A percentile compares a stretch with the other conserved stretches of the same genome.
Evolutionary conservation across 2,888 invertebrate species (phyloP).

Genomic region (Acholoe squamosa): DNA sequence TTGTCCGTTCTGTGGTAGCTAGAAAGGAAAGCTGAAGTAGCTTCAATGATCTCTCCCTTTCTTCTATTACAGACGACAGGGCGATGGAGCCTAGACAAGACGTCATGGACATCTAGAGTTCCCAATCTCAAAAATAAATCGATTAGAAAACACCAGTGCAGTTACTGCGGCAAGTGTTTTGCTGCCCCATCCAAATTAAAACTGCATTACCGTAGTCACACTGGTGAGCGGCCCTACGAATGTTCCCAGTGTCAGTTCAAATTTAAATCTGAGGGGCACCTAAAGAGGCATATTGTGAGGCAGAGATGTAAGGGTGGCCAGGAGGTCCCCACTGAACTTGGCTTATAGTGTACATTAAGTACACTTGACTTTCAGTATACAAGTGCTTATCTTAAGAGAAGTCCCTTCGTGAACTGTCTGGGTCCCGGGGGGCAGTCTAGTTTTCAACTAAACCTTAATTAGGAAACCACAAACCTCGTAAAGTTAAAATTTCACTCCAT

Average conservation of each 20-base stretch:
- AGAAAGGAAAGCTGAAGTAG: neutral
- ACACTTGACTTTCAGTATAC: neutral
- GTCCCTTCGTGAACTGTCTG: too few species aligned
- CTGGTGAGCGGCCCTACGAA: conserved; percentile 42
- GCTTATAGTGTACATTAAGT: neutral
- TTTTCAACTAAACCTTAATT: too few species aligned
- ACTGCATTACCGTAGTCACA: conserved; percentile 27
- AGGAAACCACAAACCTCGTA: too few species aligned
- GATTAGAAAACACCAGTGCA: conserved; percentile 22
- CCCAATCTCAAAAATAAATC: neutral
- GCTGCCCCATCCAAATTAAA: conserved; percentile 30
- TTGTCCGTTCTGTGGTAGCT: too few species aligned
- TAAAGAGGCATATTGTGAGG: conserved; percentile 18
- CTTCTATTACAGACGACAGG: conserved; percentile 20
- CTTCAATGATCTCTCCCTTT: neutral
- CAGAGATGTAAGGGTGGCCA: conserved; percentile 13
- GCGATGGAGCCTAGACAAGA: conserved; percentile 10
- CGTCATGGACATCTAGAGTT: neutral
- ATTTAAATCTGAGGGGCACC: neutral
- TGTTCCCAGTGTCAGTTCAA: conserved; percentile 14
- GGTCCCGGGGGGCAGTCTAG: too few species aligned
- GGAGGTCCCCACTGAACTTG: neutral
- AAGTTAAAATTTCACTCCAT: too few species aligned
- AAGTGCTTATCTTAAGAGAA: neutral
- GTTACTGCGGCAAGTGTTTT: neutral